These are phyloP conservation scores for Lanius collurio DNA, from an alignment of 2,113 vertebrate genomes.

Conservation along the genomic window DNA sequence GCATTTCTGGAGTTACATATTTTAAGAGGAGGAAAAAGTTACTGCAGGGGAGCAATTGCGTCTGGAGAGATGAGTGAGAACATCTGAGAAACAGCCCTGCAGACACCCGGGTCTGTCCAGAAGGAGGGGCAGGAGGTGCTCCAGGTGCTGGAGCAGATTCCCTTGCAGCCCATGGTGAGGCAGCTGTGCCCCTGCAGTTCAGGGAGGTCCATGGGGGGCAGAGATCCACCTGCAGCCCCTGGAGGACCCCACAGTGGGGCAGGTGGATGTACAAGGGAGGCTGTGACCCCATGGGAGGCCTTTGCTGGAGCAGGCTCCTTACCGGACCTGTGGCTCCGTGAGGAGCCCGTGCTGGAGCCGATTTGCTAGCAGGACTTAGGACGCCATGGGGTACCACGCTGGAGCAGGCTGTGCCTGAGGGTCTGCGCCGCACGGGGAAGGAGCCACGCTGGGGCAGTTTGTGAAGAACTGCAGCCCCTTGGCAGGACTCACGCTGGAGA, in stretches of 20 bases:
- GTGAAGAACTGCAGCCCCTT: not conserved
- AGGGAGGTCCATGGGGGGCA: not conserved
- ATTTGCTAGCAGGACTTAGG: not conserved
- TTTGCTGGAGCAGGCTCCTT: not conserved
- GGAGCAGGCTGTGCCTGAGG: not conserved
- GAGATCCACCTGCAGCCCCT: not conserved
- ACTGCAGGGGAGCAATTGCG: not conserved
- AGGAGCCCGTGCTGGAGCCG: not conserved
- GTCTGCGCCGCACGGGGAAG: not conserved
- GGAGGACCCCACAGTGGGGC: not conserved
- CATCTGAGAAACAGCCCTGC: not conserved
- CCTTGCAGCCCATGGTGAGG: not conserved
- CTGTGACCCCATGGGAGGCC: not conserved
- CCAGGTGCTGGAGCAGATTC: not conserved
- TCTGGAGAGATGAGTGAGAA: not conserved
- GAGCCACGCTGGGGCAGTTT: not conserved
- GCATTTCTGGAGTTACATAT: not conserved
- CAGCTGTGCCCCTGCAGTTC: not conserved
- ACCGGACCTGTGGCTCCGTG: not conserved
- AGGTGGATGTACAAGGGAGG: not conserved
- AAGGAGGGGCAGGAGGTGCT: not conserved
- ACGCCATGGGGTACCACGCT: rapidly evolving
- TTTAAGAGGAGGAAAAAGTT: not conserved
- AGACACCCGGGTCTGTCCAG: not conserved
- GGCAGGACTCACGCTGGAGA: not conserved